Evolutionary conservation across 2,888 invertebrate genomes (phyloP).

Genomic region (Harpalus rubripes): DNA sequence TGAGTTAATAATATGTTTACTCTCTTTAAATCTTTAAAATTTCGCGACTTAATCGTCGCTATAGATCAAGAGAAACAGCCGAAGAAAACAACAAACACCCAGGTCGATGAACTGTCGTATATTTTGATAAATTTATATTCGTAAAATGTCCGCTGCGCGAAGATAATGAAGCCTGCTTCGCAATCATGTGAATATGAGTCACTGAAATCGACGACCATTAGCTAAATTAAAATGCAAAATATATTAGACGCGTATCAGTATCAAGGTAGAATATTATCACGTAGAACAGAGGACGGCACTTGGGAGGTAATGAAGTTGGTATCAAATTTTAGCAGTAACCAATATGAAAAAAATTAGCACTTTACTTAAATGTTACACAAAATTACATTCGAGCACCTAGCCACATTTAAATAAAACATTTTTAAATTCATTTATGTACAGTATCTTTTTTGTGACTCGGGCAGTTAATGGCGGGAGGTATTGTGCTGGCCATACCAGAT

Average conservation of each 20-base stretch:
- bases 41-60: background rate
- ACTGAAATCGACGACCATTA: slow-evolving; percentile 13
- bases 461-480: too few species aligned
- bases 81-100: slow-evolving; percentile 32
- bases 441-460: too few species aligned
- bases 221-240: slow-evolving; percentile 40
- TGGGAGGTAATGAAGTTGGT: background rate
- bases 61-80: background rate
- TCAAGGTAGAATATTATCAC: slow-evolving; percentile 2
- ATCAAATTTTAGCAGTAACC: too few species aligned
- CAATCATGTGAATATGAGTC: slow-evolving; percentile 48
- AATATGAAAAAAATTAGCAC: too few species aligned
- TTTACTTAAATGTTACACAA: too few species aligned
- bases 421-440: too few species aligned
- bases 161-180: slow-evolving; percentile 50
- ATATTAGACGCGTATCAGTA: slow-evolving; percentile 14
- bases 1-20: background rate
- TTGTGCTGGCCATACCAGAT: too few species aligned
- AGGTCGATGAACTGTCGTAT: slow-evolving; percentile 43
- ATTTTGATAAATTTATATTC: slow-evolving; percentile 62
- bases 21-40: background rate
- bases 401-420: too few species aligned
- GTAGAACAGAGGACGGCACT: background rate
- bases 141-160: slow-evolving; percentile 41
- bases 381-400: too few species aligned